Conservation (phyloP, 2,113 vertebrate species). For the Amazona vittata region DNA sequence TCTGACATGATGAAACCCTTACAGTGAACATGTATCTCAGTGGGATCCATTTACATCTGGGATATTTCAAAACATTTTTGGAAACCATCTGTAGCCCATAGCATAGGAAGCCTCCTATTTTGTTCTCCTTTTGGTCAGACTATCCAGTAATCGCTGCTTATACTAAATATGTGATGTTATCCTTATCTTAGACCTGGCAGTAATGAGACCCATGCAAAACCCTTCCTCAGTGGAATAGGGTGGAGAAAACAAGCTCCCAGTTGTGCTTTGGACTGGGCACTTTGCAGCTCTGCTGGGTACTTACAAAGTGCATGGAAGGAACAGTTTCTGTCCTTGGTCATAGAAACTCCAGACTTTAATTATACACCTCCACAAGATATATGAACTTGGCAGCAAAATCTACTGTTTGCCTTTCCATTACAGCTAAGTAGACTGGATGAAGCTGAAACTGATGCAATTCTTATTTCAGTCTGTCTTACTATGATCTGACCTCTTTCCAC, state of each 20-base stretch:
- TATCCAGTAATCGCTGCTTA: neutral
- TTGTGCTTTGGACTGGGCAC: neutral
- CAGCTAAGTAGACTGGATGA: neutral
- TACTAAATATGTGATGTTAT: neutral
- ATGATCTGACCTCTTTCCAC: neutral
- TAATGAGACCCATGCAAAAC: neutral
- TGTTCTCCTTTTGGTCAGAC: neutral
- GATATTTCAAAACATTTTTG: neutral
- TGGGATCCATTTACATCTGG: neutral
- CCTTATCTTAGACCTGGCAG: neutral
- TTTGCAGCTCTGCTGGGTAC: slow-evolving; percentile 40
- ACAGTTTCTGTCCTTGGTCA: slow-evolving; percentile 13
- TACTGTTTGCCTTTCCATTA: slow-evolving; percentile 32
- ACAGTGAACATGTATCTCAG: rapidly evolving
- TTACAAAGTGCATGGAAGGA: neutral
- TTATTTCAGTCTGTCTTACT: neutral
- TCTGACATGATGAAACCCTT: neutral
- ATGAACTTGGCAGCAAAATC: slow-evolving; percentile 26
- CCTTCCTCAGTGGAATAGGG: neutral
- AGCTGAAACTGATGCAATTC: neutral
- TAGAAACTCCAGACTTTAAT: slow-evolving; percentile 49
- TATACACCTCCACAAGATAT: slow-evolving; percentile 27
- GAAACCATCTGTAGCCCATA: neutral
- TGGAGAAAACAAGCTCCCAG: neutral
- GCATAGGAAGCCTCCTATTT: neutral